Percentiles rank a stretch among this genome's conserved stretches.
Evolutionary conservation across 2,888 invertebrate species (phyloP).

Genomic region (Pantelozetes paolii): DNA sequence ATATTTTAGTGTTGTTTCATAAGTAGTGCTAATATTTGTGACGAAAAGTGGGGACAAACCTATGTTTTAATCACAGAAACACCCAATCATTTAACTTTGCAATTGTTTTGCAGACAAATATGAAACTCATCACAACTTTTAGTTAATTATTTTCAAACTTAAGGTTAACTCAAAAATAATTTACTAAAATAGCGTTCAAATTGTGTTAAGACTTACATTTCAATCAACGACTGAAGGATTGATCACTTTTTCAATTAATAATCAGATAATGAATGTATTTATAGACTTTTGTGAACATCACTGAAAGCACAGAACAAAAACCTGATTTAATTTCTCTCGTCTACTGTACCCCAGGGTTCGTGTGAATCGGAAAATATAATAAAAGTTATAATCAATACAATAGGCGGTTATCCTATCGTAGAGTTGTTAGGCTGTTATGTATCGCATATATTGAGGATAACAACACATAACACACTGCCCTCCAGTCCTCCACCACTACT

Average conservation of each 20-base stretch:
- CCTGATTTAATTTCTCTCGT: neutral
- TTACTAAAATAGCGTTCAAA: too few relatives aligned
- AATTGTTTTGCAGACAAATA: too few relatives aligned
- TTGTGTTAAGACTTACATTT: too few relatives aligned
- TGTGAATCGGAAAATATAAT: neutral
- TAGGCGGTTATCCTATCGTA: neutral
- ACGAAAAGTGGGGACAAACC: neutral
- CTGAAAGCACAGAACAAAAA: neutral
- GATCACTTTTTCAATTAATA: neutral
- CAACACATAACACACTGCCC: constrained; percentile 30
- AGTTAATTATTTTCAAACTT: neutral
- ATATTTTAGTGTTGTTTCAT: too few relatives aligned
- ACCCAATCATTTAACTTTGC: too few relatives aligned
- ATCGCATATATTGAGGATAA: neutral
- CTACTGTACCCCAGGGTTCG: neutral
- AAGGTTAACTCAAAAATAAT: neutral
- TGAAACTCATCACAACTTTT: neutral
- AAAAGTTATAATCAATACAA: neutral
- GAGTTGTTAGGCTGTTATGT: neutral
- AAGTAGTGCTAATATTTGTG: too few relatives aligned
- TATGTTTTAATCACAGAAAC: neutral
- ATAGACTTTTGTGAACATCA: neutral
- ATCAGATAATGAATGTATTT: neutral
- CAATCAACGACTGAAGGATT: neutral
- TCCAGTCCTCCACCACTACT: neutral